A percentile compares a stretch with the other conserved stretches of the same genome.
Evolutionary conservation across 2,888 invertebrate species (phyloP).

Genomic region (Trichogramma dendrolimi): DNA sequence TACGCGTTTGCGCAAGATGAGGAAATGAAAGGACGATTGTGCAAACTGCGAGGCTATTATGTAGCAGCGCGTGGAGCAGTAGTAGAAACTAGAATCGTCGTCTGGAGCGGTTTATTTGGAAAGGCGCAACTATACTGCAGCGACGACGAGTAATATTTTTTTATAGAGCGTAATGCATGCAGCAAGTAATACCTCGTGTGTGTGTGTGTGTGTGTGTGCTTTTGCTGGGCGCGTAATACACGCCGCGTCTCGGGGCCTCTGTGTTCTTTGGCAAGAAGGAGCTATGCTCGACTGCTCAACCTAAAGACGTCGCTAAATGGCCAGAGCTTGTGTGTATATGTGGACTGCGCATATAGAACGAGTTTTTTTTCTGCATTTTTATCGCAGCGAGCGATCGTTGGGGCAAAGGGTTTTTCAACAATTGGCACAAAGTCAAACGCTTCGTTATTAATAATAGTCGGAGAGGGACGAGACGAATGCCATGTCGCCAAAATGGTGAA

Average conservation of each 20-base stretch:
- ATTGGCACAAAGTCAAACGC: conserved; percentile 39
- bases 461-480: conserved; percentile 14
- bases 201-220: background rate
- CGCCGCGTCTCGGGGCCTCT: background rate
- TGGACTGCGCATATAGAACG: no score
- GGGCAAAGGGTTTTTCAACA: conserved; percentile 1
- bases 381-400: no score
- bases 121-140: background rate
- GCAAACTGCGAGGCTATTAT: no score
- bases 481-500: conserved; percentile 39
- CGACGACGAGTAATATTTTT: background rate
- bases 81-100: no score
- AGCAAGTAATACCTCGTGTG: no score
- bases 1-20: no score
- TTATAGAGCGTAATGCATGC: no score
- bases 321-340: background rate
- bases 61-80: no score
- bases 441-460: conserved; percentile 40
- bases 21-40: no score
- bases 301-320: conserved; percentile 46
- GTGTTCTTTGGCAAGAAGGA: conserved; percentile 37
- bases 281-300: conserved; percentile 45
- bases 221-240: background rate
- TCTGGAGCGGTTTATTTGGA: background rate
- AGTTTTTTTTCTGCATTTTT: no score